Conservation (phyloP, 2,797 vertebrate genomes). For the Anisognathus igniventris region DNA sequence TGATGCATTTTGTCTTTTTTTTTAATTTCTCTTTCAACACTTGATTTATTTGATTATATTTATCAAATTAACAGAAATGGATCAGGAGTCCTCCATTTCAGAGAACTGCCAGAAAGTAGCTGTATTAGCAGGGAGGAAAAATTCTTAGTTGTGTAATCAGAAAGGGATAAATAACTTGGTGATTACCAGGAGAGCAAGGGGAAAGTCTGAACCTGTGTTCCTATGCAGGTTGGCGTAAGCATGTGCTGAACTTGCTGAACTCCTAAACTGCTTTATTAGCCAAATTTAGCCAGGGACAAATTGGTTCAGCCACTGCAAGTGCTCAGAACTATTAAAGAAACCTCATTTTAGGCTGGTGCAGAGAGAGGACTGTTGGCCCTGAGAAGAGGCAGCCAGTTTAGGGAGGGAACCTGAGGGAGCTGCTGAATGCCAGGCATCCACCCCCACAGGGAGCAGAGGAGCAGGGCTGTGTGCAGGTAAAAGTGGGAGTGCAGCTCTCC, state of each 20-base stretch:
- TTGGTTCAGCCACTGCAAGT: neutral
- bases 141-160: neutral
- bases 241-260: neutral
- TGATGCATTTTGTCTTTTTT: neutral
- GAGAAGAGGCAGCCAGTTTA: neutral
- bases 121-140: neutral
- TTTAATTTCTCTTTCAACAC: neutral
- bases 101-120: slow-evolving; percentile 1
- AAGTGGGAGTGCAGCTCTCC: neutral
- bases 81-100: neutral
- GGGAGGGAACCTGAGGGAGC: neutral
- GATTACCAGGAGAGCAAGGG: neutral
- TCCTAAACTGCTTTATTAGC: neutral
- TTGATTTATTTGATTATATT: slow-evolving; percentile 45
- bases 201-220: neutral
- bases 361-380: neutral
- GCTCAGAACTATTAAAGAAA: neutral
- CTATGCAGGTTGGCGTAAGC: neutral
- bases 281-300: neutral
- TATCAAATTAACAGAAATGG: slow-evolving; percentile 30
- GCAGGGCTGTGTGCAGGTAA: neutral
- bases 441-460: neutral
- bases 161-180: neutral
- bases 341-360: neutral
- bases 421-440: neutral